Percentiles rank a stretch among this genome's conserved stretches.
Evolutionary conservation across 2,888 invertebrate genomes (phyloP).

Genomic region (Galeruca laticollis): DNA sequence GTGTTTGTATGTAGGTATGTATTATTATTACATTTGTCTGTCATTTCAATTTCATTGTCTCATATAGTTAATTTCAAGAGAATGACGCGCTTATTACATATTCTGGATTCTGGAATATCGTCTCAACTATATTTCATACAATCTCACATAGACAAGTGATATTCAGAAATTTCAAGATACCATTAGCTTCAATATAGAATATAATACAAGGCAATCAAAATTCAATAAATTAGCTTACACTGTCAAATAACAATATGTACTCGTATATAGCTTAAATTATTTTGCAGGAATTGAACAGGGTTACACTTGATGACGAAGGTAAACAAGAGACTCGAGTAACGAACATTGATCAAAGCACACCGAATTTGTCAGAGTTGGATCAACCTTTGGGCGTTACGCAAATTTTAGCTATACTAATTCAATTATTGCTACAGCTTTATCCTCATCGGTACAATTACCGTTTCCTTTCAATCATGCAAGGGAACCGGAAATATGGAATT

Average conservation of each 20-base stretch:
- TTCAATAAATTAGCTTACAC: not conserved
- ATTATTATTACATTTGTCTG: too few species aligned
- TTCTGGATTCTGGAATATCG: too few species aligned
- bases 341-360: constrained; percentile 59
- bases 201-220: not conserved
- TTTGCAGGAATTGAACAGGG: constrained; percentile 7
- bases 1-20: too few species aligned
- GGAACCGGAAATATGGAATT: not conserved
- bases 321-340: constrained; percentile 45
- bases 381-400: constrained; percentile 57
- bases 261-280: not conserved
- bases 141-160: too few species aligned
- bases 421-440: constrained; percentile 57
- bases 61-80: too few species aligned
- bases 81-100: too few species aligned
- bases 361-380: constrained; percentile 59
- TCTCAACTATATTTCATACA: too few species aligned
- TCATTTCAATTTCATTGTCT: too few species aligned
- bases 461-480: constrained; percentile 35
- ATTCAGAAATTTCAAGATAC: too few species aligned
- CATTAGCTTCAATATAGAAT: not conserved
- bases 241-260: not conserved
- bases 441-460: constrained; percentile 52
- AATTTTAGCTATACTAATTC: constrained; percentile 57
- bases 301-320: constrained; percentile 15